phyloP scores from a whole-genome alignment of 2,797 vertebrate species.

The Xenentodon cancila region DNA sequence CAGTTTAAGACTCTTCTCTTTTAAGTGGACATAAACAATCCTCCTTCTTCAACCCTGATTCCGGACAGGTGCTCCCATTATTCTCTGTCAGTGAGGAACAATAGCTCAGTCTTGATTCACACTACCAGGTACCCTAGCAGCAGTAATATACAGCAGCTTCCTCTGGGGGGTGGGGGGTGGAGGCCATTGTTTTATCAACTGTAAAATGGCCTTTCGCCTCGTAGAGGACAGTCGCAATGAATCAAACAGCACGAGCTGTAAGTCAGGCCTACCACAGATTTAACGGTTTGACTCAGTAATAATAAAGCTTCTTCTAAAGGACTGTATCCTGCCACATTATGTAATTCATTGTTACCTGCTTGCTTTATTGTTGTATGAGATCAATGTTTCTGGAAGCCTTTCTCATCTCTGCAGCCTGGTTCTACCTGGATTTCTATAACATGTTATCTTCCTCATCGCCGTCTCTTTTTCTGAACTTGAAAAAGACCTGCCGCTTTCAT shows the following conservation, averaged over 20 bases:
- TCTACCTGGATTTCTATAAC: no score
- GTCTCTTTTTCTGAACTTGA: no score
- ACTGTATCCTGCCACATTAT: not conserved
- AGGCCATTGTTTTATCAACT: constrained; percentile 50
- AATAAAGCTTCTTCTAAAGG: not conserved
- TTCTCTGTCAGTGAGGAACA: constrained; percentile 52
- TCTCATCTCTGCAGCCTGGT: no score
- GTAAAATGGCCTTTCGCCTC: constrained; percentile 31
- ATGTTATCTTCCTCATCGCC: no score
- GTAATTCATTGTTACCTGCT: not conserved
- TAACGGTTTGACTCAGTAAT: not conserved
- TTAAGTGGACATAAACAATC: not conserved
- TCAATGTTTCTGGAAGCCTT: no score
- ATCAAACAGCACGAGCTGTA: constrained; percentile 18
- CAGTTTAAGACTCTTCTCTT: constrained; percentile 9
- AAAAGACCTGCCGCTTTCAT: no score
- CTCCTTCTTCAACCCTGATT: constrained; percentile 42
- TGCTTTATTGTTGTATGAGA: no score
- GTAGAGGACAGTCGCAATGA: constrained; percentile 20
- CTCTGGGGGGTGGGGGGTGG: constrained; percentile 24
- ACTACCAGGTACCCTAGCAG: constrained; percentile 41
- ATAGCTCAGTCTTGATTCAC: constrained; percentile 56
- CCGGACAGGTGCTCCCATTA: constrained; percentile 42
- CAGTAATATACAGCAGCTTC: constrained; percentile 52
- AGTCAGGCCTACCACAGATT: not conserved